These are phyloP conservation scores for Corythaixoides concolor DNA, from an alignment of 2,113 vertebrate species.

Conservation along the genomic window DNA sequence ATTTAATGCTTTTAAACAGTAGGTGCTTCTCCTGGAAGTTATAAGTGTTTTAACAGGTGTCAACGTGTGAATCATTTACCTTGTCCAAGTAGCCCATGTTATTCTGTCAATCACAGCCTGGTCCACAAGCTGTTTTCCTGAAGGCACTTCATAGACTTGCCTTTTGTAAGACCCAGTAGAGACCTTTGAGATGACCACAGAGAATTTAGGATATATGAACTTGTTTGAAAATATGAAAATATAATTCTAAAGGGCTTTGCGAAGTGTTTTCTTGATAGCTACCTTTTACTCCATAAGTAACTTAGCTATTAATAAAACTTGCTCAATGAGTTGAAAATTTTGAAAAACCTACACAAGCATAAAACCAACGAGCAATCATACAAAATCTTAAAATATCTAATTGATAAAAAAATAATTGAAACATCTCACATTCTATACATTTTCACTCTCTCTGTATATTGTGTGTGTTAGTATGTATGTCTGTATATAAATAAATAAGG, in stretches of 20 bases:
- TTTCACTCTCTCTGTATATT: neutral
- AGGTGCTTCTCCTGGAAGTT: neutral
- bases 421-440: neutral
- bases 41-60: neutral
- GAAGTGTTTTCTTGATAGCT: neutral
- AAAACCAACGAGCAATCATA: neutral
- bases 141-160: constrained; percentile 97
- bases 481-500: neutral
- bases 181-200: constrained; percentile 76
- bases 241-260: neutral
- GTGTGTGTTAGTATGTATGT: no score
- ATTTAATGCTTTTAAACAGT: neutral
- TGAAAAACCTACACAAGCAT: neutral
- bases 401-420: neutral
- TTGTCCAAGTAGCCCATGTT: constrained; percentile 98
- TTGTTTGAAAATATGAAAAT: neutral
- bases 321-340: neutral
- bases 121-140: constrained; percentile 91
- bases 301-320: neutral
- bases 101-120: constrained; percentile 92
- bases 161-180: constrained; percentile 97
- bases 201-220: neutral
- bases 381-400: neutral
- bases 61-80: constrained; percentile 71
- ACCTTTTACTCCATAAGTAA: neutral